Evolutionary conservation across 2,888 invertebrate genomes (phyloP), one percentile per base, ranked within the genome.

Genomic region (Muschampia plurimacula): DNA sequence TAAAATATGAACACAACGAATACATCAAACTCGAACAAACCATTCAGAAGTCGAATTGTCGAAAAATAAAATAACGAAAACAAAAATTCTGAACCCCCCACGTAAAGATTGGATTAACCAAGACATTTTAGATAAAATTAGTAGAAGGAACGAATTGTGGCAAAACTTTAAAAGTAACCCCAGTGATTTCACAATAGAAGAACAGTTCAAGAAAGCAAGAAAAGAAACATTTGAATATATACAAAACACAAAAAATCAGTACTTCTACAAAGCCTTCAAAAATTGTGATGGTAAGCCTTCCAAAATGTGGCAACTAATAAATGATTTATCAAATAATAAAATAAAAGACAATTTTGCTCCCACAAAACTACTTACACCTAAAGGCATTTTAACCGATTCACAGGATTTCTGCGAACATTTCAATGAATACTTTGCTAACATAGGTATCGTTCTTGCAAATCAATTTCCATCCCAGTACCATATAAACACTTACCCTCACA

Each of bases 341-440:
- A 49, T n/a, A 49, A 49, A 49, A 49, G 49, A 49, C 49, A 49
- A 49, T 49, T 49, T 49, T 49, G 49, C 49, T 49, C 49, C 49
- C n/a, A 49, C n/a, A n/a, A 49, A 49, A 49, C n/a, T 49, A 49
- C 4, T 49, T n/a, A 49, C 49, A 49, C 9, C 49, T 49, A 49
- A 49, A 49, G 49, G 49, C 49, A 49, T 49, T 49, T 49, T 49
- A 49, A 49, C 49, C 13, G 49, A 49, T 49, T n/a, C 49, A 49
- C 49, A n/a, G n/a, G 49, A 49, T n/a, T n/a, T 49, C 7, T n/a
- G n/a, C 9, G 49, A 49, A n/a, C 49, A 49, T 9, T 49, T 49
- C 49, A 49, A 49, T 9, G 49, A 49, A n/a, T 49, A n/a, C 9
- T 49, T 49, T 49, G 49, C 49, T 9, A 49, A 49, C n/a, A 49